These are phyloP conservation scores for Halcyon malimbica DNA, from an alignment of 2,113 vertebrate species.

Conservation along the genomic window DNA sequence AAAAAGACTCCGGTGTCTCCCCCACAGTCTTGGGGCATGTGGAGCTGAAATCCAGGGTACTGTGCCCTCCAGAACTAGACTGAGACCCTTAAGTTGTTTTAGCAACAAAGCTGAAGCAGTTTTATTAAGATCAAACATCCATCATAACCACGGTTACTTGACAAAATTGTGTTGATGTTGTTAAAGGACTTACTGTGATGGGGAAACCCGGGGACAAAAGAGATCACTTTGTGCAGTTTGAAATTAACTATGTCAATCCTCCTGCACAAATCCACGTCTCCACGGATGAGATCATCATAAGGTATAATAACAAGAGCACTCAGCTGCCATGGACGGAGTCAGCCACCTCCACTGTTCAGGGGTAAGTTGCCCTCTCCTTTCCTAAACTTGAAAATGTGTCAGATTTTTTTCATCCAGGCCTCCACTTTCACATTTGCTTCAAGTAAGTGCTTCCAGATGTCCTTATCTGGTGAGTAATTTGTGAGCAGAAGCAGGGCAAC, in stretches of 20 bases:
- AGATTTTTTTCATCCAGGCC: not conserved
- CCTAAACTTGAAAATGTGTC: not conserved
- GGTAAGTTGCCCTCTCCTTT: not conserved
- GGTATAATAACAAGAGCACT: not conserved
- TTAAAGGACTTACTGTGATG: conserved; percentile 61
- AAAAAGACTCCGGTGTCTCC: not conserved
- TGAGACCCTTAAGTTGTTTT: not conserved
- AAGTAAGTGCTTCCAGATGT: not conserved
- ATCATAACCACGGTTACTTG: not conserved
- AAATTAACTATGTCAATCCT: conserved; percentile 43
- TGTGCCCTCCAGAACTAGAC: not conserved
- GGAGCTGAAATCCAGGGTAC: not conserved
- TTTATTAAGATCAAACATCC: not conserved
- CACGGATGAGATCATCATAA: not conserved
- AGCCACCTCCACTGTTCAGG: not conserved
- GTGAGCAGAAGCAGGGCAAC: not conserved
- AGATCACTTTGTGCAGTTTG: conserved; percentile 50
- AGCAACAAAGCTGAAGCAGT: not conserved
- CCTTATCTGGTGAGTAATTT: not conserved
- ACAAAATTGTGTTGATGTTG: not conserved
- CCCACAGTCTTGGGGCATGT: not conserved
- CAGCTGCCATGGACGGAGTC: not conserved
- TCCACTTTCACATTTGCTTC: not conserved
- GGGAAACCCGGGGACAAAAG: conserved; percentile 32
- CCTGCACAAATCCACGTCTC: not conserved